phyloP scores from a whole-genome alignment of 2,113 vertebrate genomes.

The Spilogale gracilis region DNA sequence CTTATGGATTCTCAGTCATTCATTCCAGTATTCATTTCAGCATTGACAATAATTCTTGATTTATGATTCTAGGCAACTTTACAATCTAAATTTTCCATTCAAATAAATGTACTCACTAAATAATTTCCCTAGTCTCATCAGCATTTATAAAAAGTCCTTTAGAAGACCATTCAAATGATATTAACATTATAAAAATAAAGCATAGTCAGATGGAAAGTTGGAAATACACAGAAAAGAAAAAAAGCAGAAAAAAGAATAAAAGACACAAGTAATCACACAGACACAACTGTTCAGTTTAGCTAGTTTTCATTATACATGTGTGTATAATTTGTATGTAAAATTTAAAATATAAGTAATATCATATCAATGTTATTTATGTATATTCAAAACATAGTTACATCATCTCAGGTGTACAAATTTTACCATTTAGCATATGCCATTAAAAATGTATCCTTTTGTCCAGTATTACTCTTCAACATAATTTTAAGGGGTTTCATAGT shows the following conservation, averaged over 20 bases:
- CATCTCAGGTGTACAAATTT: neutral
- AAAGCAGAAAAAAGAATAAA: slow-evolving; percentile 25
- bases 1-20: neutral
- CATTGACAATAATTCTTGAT: neutral
- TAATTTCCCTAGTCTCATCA: neutral
- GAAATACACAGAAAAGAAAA: neutral
- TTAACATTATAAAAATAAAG: neutral
- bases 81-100: slow-evolving; percentile 1
- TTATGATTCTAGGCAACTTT: neutral
- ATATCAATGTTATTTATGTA: neutral
- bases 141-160: neutral
- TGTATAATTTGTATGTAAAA: neutral
- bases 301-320: neutral
- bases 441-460: neutral
- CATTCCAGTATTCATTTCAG: neutral
- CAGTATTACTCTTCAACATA: neutral
- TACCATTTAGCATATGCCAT: neutral
- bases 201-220: neutral
- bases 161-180: neutral
- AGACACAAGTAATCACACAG: neutral
- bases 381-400: slow-evolving; percentile 1
- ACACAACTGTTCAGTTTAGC: neutral
- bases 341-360: neutral
- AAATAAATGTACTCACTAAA: neutral
- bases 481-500: neutral